phyloP scores from a whole-genome alignment of 2,113 vertebrate species.

The Amphiprion ocellaris region DNA sequence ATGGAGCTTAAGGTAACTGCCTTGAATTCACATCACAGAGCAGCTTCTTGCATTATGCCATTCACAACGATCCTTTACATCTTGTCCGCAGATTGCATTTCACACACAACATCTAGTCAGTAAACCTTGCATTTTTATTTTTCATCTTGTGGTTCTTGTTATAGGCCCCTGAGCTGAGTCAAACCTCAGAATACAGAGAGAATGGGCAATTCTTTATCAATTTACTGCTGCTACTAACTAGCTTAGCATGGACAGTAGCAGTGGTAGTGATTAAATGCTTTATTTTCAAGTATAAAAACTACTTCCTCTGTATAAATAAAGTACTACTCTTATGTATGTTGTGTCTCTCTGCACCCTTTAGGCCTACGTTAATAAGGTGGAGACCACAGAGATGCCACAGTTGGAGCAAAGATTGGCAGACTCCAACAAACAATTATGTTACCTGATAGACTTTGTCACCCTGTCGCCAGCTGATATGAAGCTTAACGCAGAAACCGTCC shows the following conservation, averaged over 20 bases:
- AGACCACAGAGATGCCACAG: constrained; percentile 82
- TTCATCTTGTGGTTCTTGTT: not conserved
- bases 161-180: not conserved
- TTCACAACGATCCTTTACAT: not conserved
- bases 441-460: constrained; percentile 85
- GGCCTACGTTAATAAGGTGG: constrained; percentile 84
- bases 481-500: constrained; percentile 86
- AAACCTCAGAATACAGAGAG: not conserved
- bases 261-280: not conserved
- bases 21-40: not conserved
- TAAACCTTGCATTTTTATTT: not conserved
- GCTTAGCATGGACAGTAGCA: not conserved
- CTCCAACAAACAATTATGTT: constrained; percentile 82
- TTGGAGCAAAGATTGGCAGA: constrained; percentile 84
- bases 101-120: not conserved
- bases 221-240: not conserved
- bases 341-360: constrained; percentile 47
- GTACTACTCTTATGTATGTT: not conserved
- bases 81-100: not conserved
- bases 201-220: not conserved
- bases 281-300: not conserved
- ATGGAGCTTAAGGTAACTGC: constrained; percentile 89
- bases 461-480: constrained; percentile 86
- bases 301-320: not conserved
- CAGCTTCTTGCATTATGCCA: not conserved